Base-by-base conservation (phyloP, 2,888 invertebrate species). In the Platycnemis pennipes region DNA sequence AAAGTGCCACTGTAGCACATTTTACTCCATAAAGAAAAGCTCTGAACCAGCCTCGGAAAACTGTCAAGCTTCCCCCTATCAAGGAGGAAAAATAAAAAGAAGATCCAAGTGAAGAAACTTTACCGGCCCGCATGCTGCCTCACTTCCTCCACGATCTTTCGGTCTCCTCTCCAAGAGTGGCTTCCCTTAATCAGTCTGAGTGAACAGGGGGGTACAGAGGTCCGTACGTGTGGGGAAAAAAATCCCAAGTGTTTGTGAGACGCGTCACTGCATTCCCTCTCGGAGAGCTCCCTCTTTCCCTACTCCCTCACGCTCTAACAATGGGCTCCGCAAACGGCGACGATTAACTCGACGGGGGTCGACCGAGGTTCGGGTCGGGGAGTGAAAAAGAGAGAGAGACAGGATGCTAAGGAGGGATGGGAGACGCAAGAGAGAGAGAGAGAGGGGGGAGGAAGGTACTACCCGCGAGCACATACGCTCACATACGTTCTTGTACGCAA, bases 141-240 rank as follows among this genome's bases (percentile, higher is more conserved):
- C 37, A 37, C 77, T 77, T 37, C 37, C 4, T 77, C 37, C 11
- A 37, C 77, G 77, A 37, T 63, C 77, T 77, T 37, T 37, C 77
- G 13, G 31, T 37, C 26, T 31, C 77, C 37, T 77, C 77, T 11
- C 37, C 77, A 26, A 77, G 31, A 77, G 31, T 77, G 77, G 77
- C 77, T 77, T 77, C 37, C 37, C 77, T 77, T 77, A 77, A 77
- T 77, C 77, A 77, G 77, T 37, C 37, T 31, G 77, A 77, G 77
- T 91, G 91, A 63, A 37, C 26, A n/a, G 37, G 42, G 42, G 63
- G 56, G 63, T 44, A 5, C 8, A n/a, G n/a, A n/a, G 22, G 26
- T 88, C 53, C 53, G 44, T 31, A 89, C 37, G 89, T 89, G 42
- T 88, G 88, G 88, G 88, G 49, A n/a, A n/a, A n/a, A 88, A 88